Percentiles rank a stretch among this genome's conserved stretches.
phyloP scores from a whole-genome alignment of 37 sponge, comb jelly and placozoan species.

The Axinella damicornis region DNA sequence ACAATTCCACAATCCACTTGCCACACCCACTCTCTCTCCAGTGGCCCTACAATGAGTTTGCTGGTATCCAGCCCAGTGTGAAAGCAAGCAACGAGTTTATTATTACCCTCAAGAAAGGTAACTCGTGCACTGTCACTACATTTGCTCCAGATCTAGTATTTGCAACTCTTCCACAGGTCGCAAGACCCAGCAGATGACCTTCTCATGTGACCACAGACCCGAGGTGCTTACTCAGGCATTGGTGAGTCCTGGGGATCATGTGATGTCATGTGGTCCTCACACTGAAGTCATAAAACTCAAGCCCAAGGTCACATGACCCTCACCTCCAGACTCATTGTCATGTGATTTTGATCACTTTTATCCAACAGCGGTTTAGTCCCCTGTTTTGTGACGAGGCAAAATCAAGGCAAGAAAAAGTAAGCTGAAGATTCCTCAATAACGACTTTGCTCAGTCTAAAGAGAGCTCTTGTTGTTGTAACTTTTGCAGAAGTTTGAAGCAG shows the following conservation, averaged over 20 bases:
- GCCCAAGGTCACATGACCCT: no score
- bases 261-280: neutral
- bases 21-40: constrained; percentile 19
- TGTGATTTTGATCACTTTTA: neutral
- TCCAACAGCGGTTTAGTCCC: constrained; percentile 63
- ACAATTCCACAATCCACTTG: no score
- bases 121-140: no score
- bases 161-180: neutral
- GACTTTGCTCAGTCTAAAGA: no score
- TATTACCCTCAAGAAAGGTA: constrained; percentile 89
- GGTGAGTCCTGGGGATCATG: constrained; percentile 31
- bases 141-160: no score
- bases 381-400: constrained; percentile 39
- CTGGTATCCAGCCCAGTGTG: constrained; percentile 81
- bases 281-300: neutral
- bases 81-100: constrained; percentile 96
- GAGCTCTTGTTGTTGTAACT: no score
- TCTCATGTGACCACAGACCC: constrained; percentile 90
- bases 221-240: constrained; percentile 93
- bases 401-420: neutral
- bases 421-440: no score
- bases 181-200: constrained; percentile 88
- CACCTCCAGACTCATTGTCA: neutral
- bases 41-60: constrained; percentile 96
- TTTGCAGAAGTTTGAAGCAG: constrained; percentile 73